Conservation (phyloP, 30 jellyfish, hydroid and myxozoan species). For the Pseudorhiza aurosa region DNA sequence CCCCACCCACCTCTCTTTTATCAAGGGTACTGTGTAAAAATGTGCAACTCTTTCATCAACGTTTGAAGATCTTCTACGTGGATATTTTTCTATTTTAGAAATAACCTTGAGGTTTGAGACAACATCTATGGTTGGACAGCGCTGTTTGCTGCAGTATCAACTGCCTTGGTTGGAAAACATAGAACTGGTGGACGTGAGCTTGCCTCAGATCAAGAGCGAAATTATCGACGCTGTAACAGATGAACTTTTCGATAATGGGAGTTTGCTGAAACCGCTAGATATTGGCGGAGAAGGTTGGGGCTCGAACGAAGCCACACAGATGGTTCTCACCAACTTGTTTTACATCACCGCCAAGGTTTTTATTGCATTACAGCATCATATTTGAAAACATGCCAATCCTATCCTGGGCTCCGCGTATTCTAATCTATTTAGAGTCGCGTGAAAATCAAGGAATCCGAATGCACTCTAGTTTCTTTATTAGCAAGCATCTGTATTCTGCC, state of each 20-base stretch:
- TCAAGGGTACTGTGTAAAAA: too few relatives aligned
- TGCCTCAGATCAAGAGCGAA: slow-evolving; percentile 24
- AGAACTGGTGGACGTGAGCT: slow-evolving; percentile 79
- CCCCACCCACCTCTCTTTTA: too few relatives aligned
- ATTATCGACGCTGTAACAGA: slow-evolving; percentile 15
- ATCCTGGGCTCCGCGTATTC: too few relatives aligned
- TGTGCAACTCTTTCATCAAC: background rate
- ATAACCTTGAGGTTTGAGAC: slow-evolving; percentile 92
- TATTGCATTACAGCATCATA: too few relatives aligned
- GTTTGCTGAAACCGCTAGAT: slow-evolving; percentile 60
- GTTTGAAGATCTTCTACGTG: background rate
- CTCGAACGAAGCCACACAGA: slow-evolving; percentile 86
- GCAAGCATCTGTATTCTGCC: too few relatives aligned
- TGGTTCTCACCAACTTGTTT: slow-evolving; percentile 86
- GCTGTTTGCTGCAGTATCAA: slow-evolving; percentile 82
- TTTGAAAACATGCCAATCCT: too few relatives aligned
- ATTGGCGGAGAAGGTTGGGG: slow-evolving; percentile 98
- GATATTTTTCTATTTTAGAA: slow-evolving; percentile 34
- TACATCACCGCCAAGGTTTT: slow-evolving; percentile 97
- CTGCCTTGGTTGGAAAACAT: slow-evolving; percentile 94
- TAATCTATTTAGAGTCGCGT: too few relatives aligned
- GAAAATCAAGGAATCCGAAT: too few relatives aligned
- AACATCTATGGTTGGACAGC: slow-evolving; percentile 98
- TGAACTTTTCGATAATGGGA: slow-evolving; percentile 41
- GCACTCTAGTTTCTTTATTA: too few relatives aligned